Base-by-base conservation (phyloP, 2,113 vertebrate species). In the Corythoichthys intestinalis region DNA sequence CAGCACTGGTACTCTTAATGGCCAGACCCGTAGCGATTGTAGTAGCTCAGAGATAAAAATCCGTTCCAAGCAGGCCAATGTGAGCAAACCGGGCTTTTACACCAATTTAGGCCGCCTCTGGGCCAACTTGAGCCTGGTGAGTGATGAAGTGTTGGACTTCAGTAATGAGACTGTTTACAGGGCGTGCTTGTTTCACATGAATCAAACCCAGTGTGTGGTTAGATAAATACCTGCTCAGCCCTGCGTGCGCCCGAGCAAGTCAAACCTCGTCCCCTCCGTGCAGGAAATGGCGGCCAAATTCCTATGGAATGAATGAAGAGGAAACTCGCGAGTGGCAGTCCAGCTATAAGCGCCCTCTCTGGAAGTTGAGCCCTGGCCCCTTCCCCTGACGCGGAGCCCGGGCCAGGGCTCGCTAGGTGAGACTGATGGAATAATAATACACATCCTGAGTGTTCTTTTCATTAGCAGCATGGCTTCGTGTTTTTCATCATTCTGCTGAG, bases 401-500 rank as follows among this genome's bases (percentile, higher is more conserved):
- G 92, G 93, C 95, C 96, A 97, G 95, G 93, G 92, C 95, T 94
- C 94, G 89, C 91, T 94, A 96, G 96, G 96, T 96, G 96, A 96
- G 94, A 94, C 95, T 97, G 97, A 98, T 95, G 95, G 95, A 96
- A 95, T 96, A 95, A 97, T 96, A 96, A 96, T 94, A 95, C 93
- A 94, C 96, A 98, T 98, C 96, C 96, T 93, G 93, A 96, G 94
- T 96, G 94, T 97, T 95, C 96, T 97, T 98, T 98, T 98, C 96
- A 98, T 99, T 98, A 98, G 94, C 86, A 80, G 84, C 83, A 82
- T 91, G 87, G 95, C 96, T 96, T 94, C 92, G 94, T 97, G 95
- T 95, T 94, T 94, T 96, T 95, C 94, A 94, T 96, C 95, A 94
- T 94, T 93, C 94, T 93, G 93, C 94, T 93, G 95, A 95, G 95